Evolutionary conservation across 2,888 invertebrate species (phyloP).

Genomic region (Epinotia nisella): DNA sequence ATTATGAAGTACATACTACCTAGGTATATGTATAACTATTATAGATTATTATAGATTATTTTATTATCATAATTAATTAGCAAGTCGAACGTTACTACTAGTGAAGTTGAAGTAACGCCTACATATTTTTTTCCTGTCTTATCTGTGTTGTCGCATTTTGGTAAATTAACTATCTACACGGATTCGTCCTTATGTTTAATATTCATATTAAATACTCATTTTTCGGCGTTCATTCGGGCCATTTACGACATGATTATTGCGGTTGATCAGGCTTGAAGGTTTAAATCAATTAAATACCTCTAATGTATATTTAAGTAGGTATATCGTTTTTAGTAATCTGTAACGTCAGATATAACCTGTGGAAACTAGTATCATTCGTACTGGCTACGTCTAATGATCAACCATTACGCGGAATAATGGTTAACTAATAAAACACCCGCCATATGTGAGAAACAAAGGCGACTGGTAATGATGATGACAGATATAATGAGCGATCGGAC

Average conservation of each 20-base stretch:
- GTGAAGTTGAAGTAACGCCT: slow-evolving; percentile 2
- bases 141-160: not conserved
- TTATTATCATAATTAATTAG: slow-evolving; percentile 13
- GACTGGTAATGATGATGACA: slow-evolving; percentile 51
- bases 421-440: slow-evolving; percentile 36
- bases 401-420: slow-evolving; percentile 31
- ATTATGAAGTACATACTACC: slow-evolving; percentile 3
- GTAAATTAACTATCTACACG: not conserved
- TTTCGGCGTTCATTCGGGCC: not conserved
- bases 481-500: slow-evolving; percentile 45
- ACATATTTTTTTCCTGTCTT: not conserved
- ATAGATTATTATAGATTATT: no score
- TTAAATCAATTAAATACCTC: not conserved
- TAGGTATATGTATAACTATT: not conserved
- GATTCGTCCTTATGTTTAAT: not conserved
- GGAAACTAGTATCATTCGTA: not conserved
- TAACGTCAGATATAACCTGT: no score
- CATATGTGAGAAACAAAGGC: slow-evolving; percentile 46
- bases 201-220: not conserved
- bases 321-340: not conserved
- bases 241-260: not conserved
- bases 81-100: slow-evolving; percentile 11
- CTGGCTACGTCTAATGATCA: slow-evolving; percentile 17
- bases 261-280: not conserved
- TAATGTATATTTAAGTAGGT: not conserved